Conservation (phyloP, 1,140 invertebrate genomes). For the Nasonia longicornis region DNA sequence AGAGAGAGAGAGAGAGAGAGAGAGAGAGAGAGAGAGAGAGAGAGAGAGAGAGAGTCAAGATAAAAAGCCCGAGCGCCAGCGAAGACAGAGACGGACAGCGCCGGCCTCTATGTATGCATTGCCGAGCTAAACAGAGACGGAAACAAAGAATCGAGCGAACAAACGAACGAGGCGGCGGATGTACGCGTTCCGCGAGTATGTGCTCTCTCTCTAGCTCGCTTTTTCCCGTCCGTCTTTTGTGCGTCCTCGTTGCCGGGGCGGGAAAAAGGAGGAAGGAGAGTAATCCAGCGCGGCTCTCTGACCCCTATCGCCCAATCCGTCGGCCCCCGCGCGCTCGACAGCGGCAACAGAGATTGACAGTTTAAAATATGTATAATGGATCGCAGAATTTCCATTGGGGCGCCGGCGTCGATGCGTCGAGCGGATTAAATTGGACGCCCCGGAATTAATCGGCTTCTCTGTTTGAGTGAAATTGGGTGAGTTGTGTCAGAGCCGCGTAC, state of each 20-base stretch:
- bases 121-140: neutral
- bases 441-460: constrained; percentile 70
- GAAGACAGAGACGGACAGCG: neutral
- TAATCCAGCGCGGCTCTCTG: constrained; percentile 57
- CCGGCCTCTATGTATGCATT: neutral
- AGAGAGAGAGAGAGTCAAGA: constrained; percentile 8
- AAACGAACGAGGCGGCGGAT: neutral
- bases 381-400: constrained; percentile 52
- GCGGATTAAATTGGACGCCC: constrained; percentile 69
- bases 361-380: constrained; percentile 70
- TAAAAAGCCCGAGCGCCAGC: constrained; percentile 19
- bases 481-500: constrained; percentile 36
- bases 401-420: constrained; percentile 42
- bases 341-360: constrained; percentile 65
- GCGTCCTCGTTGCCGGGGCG: constrained; percentile 48
- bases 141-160: constrained; percentile 6
- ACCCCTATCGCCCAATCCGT: constrained; percentile 62
- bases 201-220: constrained; percentile 2
- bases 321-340: constrained; percentile 55
- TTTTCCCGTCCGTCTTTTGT: constrained; percentile 51
- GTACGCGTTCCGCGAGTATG: neutral
- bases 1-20: neutral
- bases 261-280: constrained; percentile 40
- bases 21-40: neutral
- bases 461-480: constrained; percentile 71